Base-by-base conservation (phyloP, 2,113 vertebrate species). In the Tyrannus savana region DNA sequence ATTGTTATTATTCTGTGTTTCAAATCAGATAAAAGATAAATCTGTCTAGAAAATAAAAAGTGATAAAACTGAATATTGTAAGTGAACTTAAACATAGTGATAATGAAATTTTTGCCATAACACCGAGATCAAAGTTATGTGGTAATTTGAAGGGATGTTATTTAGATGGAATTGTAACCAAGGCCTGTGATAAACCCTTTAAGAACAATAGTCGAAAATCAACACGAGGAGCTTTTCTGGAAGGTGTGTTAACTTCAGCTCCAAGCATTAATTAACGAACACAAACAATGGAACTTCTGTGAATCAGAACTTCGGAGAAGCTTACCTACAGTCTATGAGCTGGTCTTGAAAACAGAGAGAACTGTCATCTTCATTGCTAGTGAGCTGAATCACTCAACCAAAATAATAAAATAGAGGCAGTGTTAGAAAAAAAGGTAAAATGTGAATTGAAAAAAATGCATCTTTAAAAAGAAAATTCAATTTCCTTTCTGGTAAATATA, bases 401-500 rank as follows among this genome's bases (percentile, higher is more conserved):
- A 90, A 81, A 87, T 50, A 59, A 84, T 69, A 56, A 93, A 73
- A 82, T 42, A 79, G 55, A 80, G 12, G 13, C 4, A 58, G n/a
- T 47, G 12, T 3, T 24, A 50, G 49, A 21, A 59, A 72, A 62
- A 62, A 71, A 49, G 15, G 16, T 66, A 25, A 91, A 74, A 81
- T 71, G 19, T 71, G 42, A 71, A 75, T 33, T 81, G 15, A 66
- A 85, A 81, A 81, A 90, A 87, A 49, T 41, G 10, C 9, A 4
- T 69, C 25, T 90, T 88, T 69, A 73, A 80, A 92, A 93, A 86
- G 55, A 58, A 90, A 94, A 85, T 62, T 73, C 2, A 7, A 33
- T 76, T 90, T 91, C 68, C 39, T 91, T 93, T 91, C 53, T 0
- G 5, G 85, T 82, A 91, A 96, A 95, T 84, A 91, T 87, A 90